Percentiles rank a stretch among this genome's conserved stretches.
These are phyloP conservation scores for Muscicapa comitata DNA, from an alignment of 2,797 vertebrate species.

Conservation along the genomic window DNA sequence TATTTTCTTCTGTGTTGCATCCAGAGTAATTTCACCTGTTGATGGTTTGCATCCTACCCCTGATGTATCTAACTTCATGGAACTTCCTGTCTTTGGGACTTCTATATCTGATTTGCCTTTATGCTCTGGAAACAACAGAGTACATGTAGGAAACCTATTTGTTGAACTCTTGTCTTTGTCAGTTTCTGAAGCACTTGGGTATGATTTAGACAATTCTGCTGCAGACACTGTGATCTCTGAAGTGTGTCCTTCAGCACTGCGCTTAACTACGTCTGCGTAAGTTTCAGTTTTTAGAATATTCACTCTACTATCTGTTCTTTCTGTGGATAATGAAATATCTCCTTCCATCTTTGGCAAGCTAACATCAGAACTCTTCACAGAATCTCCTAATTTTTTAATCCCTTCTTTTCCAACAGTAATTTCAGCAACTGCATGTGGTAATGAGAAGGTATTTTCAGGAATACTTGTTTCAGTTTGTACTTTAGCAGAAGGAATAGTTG, in stretches of 20 bases:
- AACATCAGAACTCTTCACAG: neutral
- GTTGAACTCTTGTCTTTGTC: neutral
- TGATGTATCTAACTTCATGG: neutral
- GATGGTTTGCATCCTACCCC: neutral
- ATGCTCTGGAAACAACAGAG: neutral
- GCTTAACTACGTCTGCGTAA: neutral
- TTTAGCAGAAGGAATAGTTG: neutral
- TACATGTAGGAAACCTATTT: neutral
- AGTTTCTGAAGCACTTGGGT: neutral
- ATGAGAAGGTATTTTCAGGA: neutral
- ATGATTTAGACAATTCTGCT: neutral
- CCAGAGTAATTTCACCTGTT: neutral
- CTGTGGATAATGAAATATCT: neutral
- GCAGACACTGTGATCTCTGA: neutral
- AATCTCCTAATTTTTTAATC: neutral
- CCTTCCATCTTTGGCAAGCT: neutral
- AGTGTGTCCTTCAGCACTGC: neutral
- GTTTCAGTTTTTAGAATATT: neutral
- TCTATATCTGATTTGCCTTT: neutral
- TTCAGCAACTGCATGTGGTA: neutral
- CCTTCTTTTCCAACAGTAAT: neutral
- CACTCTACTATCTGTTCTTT: neutral
- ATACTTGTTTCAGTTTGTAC: slow-evolving; percentile 20
- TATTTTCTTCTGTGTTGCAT: neutral
- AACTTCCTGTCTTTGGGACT: neutral